Conservation (phyloP, 2,888 invertebrate species). For the Ormyrus labotus region DNA sequence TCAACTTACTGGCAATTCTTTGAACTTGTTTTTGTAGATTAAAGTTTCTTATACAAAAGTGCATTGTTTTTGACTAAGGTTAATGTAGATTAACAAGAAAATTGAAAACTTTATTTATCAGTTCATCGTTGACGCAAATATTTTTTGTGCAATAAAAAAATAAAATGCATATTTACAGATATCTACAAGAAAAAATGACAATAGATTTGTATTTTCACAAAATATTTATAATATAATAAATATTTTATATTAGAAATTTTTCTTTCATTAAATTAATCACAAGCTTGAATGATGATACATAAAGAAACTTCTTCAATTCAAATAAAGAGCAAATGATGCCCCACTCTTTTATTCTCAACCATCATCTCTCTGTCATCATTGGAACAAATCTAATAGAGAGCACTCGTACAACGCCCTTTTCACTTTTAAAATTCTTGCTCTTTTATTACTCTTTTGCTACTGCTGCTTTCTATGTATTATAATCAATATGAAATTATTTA, state of each 20-base stretch:
- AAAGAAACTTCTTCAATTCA: constrained; percentile 43
- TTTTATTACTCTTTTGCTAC: constrained; percentile 16
- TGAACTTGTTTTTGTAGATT: no score
- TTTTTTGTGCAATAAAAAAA: no score
- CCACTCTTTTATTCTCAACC: constrained; percentile 24
- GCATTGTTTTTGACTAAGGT: no score
- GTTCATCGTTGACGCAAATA: no score
- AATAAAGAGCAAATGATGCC: constrained; percentile 30
- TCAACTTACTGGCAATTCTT: no score
- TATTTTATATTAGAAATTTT: background rate
- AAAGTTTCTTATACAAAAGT: background rate
- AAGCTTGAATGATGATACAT: constrained; percentile 5
- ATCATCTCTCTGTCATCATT: constrained; percentile 29
- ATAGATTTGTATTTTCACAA: no score
- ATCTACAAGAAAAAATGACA: no score
- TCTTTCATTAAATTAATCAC: constrained; percentile 15
- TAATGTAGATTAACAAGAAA: background rate
- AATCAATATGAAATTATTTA: constrained; percentile 1
- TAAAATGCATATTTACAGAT: no score
- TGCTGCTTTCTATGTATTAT: background rate
- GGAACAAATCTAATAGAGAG: constrained; percentile 43
- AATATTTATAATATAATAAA: background rate
- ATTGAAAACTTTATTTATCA: no score
- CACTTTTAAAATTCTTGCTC: constrained; percentile 30
- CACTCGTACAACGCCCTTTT: constrained; percentile 30